phyloP scores from a whole-genome alignment of 2,888 invertebrate species.

The Myopa tessellatipennis region DNA sequence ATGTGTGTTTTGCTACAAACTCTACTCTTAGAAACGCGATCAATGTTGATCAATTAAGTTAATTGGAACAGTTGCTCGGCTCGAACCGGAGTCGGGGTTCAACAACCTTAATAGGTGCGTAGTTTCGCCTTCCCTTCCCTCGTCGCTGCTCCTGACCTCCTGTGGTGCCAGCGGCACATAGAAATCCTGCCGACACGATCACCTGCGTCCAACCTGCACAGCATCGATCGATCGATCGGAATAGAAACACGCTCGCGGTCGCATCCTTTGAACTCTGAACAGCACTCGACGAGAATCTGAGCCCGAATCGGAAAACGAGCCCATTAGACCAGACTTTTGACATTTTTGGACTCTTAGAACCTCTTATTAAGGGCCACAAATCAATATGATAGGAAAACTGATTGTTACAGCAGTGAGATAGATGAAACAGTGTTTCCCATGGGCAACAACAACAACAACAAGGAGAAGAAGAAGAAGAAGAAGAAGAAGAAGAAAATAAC shows the following conservation, averaged over 20 bases:
- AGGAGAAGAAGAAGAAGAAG: not conserved
- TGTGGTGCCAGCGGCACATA: not conserved
- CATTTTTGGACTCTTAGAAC: conserved; percentile 49
- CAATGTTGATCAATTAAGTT: not conserved
- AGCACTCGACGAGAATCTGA: conserved; percentile 27
- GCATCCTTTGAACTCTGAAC: conserved; percentile 55
- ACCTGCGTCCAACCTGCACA: conserved; percentile 22
- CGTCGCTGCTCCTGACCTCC: not conserved
- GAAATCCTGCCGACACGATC: not conserved
- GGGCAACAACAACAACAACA: conserved; percentile 16
- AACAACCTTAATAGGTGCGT: not conserved
- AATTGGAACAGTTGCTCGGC: conserved; percentile 8
- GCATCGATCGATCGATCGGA: conserved; percentile 44
- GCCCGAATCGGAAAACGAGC: not conserved
- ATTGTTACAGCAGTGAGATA: conserved; percentile 21
- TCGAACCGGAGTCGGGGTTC: not conserved
- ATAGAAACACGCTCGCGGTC: not conserved
- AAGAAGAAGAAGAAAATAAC: not conserved
- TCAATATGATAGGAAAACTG: conserved; percentile 51
- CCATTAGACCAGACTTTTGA: not conserved
- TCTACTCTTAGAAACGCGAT: not conserved
- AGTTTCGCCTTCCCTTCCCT: not conserved
- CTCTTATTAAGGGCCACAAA: conserved; percentile 63
- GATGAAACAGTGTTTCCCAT: not conserved
- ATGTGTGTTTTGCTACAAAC: not conserved